Base-by-base conservation (phyloP, 2,888 invertebrate genomes). In the Arge pagana region DNA sequence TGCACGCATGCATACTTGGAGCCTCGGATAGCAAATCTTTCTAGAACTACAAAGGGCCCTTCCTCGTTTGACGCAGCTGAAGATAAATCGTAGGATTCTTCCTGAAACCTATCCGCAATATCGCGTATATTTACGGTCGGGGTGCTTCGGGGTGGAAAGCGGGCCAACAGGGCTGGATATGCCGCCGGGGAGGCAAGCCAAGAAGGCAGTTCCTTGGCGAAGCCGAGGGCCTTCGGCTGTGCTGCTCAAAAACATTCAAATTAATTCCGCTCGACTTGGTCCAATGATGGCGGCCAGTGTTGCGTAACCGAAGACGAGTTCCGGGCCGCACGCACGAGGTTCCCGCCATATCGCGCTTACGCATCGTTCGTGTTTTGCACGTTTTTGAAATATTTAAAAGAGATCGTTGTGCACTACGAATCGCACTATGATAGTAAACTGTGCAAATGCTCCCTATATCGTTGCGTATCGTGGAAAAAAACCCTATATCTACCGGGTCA, bases 221-320 rank as follows among this genome's bases (percentile, higher is more conserved):
- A 65, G 65, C 63, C 63, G 63, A 52, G 64, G 63, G 62, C 63
- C 71, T 65, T 67, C 67, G 62, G 69, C 69, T 56, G 52, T 54
- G 59, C 55, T 59, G 63, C 63, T 70, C 66, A 49, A 70, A 73
- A 74, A 74, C 73, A 74, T 72, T 74, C 70, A 67, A 70, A 70
- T 74, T 61, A 70, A 69, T 74, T 73, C 70, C 71, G 61, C 63
- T 59, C 62, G 67, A 67, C 59, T 68, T 64, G 60, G 37, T 67
- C 60, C 70, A 71, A 67, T 68, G 70, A 74, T 74, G 71, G 70
- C 67, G 68, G 68, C 67, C 68, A 67, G 71, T 72, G 68, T 68
- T 67, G 63, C 65, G 63, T 61, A 66, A 67, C 64, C 62, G 63
- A 68, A 69, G 66, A 68, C 60, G 66, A 64, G 42, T 26, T 26